Evolutionary conservation across 2,888 invertebrate species (phyloP).

Genomic region (Agrypnus murinus): DNA sequence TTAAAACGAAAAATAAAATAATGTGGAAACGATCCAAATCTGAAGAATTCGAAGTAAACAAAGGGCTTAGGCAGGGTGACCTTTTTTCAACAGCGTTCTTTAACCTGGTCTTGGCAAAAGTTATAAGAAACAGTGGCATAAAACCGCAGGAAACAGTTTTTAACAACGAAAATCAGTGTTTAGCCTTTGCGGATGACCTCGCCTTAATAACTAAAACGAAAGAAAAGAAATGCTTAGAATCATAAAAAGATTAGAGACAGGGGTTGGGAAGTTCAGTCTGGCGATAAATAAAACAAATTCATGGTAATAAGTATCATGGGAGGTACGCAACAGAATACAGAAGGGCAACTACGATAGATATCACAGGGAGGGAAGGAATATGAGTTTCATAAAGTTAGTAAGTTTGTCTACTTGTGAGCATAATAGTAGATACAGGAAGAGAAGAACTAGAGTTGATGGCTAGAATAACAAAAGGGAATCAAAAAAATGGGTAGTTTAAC

Average conservation of each 20-base stretch:
- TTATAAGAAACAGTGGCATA: slow-evolving; percentile 11
- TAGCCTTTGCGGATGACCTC: no score
- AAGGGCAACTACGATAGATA: background rate
- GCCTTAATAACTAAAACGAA: background rate
- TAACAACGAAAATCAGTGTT: slow-evolving; percentile 3
- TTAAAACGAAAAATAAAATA: background rate
- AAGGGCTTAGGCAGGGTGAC: background rate
- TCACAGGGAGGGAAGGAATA: background rate
- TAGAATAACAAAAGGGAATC: background rate
- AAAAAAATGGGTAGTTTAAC: no score
- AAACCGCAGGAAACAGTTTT: slow-evolving; percentile 1
- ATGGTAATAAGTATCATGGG: no score
- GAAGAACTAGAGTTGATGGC: background rate
- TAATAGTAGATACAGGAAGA: background rate
- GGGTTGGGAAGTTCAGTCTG: no score
- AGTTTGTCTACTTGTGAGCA: background rate
- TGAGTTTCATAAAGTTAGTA: background rate
- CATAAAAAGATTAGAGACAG: no score
- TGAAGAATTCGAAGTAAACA: background rate
- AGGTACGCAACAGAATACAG: background rate
- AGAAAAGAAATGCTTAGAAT: no score
- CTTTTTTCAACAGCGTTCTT: background rate
- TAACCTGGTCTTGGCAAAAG: slow-evolving; percentile 1
- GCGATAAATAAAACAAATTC: background rate
- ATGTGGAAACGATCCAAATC: slow-evolving; percentile 3